phyloP scores from a whole-genome alignment of 2,888 invertebrate genomes.

The Drosophila anomalata region DNA sequence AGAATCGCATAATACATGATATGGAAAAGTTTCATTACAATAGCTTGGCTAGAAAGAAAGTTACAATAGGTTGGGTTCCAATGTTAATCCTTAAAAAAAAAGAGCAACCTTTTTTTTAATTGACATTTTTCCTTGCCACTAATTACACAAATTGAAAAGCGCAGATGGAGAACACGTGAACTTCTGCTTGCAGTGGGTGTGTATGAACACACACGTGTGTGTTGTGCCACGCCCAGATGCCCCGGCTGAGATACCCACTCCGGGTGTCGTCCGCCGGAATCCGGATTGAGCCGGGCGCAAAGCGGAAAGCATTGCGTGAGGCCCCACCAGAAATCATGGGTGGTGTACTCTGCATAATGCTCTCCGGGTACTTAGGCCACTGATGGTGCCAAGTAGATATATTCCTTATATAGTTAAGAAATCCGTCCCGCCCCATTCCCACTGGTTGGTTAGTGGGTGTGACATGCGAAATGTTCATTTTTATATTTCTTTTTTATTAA shows the following conservation, averaged over 20 bases:
- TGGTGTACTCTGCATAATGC: slow-evolving; percentile 29
- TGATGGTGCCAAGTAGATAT: slow-evolving; percentile 43
- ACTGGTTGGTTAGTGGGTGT: slow-evolving; percentile 13
- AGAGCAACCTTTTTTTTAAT: slow-evolving; percentile 34
- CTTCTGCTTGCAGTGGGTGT: slow-evolving; percentile 28
- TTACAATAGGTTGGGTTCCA: slow-evolving; percentile 3
- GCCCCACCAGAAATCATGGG: slow-evolving; percentile 19
- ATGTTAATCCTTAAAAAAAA: not conserved
- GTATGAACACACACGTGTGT: slow-evolving; percentile 36
- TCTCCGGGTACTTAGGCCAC: slow-evolving; percentile 20
- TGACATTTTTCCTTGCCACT: slow-evolving; percentile 46
- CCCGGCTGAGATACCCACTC: slow-evolving; percentile 23
- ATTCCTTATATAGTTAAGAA: slow-evolving; percentile 1
- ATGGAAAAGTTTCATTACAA: not conserved
- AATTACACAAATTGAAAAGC: slow-evolving; percentile 69
- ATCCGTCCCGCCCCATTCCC: not conserved
- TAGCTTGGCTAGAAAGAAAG: not conserved
- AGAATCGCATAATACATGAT: not conserved
- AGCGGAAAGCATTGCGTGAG: slow-evolving; percentile 50
- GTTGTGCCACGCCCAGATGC: slow-evolving; percentile 47
- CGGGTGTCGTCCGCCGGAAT: slow-evolving; percentile 31
- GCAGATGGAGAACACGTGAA: slow-evolving; percentile 53
- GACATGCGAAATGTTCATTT: slow-evolving; percentile 32
- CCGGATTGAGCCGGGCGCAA: slow-evolving; percentile 41
- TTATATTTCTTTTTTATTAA: not conserved